phyloP scores from a whole-genome alignment of 37 sponge, comb jelly and placozoan genomes.

The Hormiphora californensis region DNA sequence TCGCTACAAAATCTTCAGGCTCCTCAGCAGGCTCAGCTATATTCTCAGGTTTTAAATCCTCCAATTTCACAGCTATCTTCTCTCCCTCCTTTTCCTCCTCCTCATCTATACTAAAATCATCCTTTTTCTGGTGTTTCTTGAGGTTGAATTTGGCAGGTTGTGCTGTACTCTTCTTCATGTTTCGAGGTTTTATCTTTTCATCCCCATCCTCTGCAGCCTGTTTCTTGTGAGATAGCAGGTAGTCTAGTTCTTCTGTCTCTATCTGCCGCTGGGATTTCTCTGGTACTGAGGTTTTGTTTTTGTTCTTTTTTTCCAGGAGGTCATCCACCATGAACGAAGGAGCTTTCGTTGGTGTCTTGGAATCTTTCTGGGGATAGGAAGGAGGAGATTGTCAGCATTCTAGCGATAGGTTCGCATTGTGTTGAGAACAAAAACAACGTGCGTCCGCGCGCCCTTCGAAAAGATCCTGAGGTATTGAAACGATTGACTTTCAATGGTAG shows the following conservation, averaged over 20 bases:
- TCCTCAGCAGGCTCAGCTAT: constrained; percentile 25
- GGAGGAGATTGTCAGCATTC: too few species aligned
- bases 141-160: constrained; percentile 51
- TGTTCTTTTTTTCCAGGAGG: constrained; percentile 45
- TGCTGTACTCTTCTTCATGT: constrained; percentile 38
- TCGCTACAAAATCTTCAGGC: neutral
- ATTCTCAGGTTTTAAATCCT: constrained; percentile 47
- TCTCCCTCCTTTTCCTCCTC: neutral
- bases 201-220: neutral
- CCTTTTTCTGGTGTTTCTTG: constrained; percentile 50
- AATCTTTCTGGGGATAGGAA: too few species aligned
- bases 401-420: too few species aligned
- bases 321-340: constrained; percentile 55
- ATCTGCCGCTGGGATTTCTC: constrained; percentile 19
- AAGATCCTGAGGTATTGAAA: too few species aligned
- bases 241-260: constrained; percentile 49
- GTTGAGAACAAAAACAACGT: too few species aligned
- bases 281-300: constrained; percentile 2
- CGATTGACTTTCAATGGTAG: too few species aligned
- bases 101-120: neutral
- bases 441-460: too few species aligned
- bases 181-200: constrained; percentile 23
- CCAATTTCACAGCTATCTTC: neutral
- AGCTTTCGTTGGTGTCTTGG: too few species aligned
- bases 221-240: neutral